Evolutionary conservation across 2,888 invertebrate species (phyloP), one percentile per base, ranked within the genome.

Genomic region (Geophilus truncorum): DNA sequence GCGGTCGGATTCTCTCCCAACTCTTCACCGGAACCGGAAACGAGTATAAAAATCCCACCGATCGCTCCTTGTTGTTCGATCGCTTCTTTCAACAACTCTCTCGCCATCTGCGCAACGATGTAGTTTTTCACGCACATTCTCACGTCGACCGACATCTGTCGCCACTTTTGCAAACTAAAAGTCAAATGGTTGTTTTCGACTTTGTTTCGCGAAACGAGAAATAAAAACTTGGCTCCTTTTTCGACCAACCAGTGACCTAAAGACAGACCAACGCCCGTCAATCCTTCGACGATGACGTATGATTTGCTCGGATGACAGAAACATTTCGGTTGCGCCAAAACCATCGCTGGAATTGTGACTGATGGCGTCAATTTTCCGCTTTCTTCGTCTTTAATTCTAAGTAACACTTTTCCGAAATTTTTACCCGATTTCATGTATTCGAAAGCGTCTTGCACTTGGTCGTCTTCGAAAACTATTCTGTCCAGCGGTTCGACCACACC

Each of bases 331-430:
- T 89, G 84, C n/a, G 88, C 88, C 34, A 84, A 82, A 21, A 87
- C 85, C 15, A 82, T 82, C 80, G 85, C 84, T 21, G 84, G 83
- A 1, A n/a, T n/a, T n/a, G n/a, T n/a, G 84, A 82, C 7, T 86
- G 85, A 1, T n/a, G 32, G 32, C 12, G 23, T 18, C 28, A 15
- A 12, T 36, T 81, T 79, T 5, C 78, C 81, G 10, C 25, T 81
- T 80, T 86, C 86, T 81, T 86, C 86, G 51, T 85, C 83, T 40
- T 87, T 85, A 36, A 79, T 85, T 83, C 96, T 94, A 83, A 98
- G 88, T 78, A 98, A 87, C 79, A 98, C 98, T 90, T 98, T 98
- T 84, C 98, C 98, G 85, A 98, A 96, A 88, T 98, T 98, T 87
- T 95, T 96, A 82, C 98, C 98, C 9, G 95, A 93, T 18, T 97